A percentile compares a stretch with the other conserved stretches of the same genome.
Conservation (phyloP, 2,113 vertebrate species). For the Mungos mungo region DNA sequence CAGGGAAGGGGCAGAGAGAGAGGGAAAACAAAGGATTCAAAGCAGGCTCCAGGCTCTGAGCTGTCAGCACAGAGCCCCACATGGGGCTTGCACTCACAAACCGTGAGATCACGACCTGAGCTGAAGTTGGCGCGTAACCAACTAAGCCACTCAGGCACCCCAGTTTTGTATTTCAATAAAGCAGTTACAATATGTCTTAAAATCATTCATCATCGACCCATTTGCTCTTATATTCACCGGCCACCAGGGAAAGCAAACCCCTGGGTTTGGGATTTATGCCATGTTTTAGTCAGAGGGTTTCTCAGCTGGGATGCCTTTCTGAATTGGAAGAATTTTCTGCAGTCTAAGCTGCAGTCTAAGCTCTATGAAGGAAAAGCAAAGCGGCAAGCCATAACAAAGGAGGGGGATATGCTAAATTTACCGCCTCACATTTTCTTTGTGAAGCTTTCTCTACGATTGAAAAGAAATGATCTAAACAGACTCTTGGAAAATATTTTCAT, state of each 20-base stretch:
- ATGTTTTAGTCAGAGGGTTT: not conserved
- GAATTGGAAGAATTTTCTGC: not conserved
- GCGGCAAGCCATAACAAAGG: not conserved
- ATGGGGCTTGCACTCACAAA: too few species aligned
- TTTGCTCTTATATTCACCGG: not conserved
- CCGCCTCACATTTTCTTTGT: not conserved
- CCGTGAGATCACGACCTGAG: too few species aligned
- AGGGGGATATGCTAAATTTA: not conserved
- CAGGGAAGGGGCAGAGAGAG: too few species aligned
- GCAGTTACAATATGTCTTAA: not conserved
- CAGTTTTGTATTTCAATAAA: constrained; percentile 12
- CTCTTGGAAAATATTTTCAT: not conserved
- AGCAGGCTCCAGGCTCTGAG: too few species aligned
- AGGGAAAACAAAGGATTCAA: too few species aligned
- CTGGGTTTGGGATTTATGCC: not conserved
- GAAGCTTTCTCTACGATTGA: not conserved
- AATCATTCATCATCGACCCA: not conserved
- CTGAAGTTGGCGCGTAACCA: too few species aligned
- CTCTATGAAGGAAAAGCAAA: not conserved
- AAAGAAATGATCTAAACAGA: constrained; percentile 21
- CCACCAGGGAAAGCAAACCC: not conserved
- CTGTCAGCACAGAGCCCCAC: too few species aligned
- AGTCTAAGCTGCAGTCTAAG: not conserved
- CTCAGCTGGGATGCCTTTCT: not conserved
- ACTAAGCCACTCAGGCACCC: too few species aligned